phyloP scores from a whole-genome alignment of 2,113 vertebrate genomes.

The Austrofundulus limnaeus region DNA sequence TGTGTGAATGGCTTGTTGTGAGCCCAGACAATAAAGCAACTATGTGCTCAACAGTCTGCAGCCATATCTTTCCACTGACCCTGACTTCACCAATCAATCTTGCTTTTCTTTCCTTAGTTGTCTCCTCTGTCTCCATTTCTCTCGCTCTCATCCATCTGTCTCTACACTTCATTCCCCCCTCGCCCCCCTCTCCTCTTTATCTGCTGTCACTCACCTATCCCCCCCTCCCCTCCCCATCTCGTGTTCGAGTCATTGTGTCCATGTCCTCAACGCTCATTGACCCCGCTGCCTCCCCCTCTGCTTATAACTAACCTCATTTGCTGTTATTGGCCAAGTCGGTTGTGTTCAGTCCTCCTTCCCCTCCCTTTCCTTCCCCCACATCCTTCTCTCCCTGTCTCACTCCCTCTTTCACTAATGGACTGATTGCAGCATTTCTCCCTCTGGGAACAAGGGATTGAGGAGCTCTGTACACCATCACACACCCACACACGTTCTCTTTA shows the following conservation, averaged over 20 bases:
- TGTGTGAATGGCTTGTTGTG: not conserved
- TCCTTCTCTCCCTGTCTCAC: slow-evolving; percentile 40
- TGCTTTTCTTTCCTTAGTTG: slow-evolving; percentile 54
- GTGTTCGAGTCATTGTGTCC: slow-evolving; percentile 66
- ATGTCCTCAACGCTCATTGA: slow-evolving; percentile 65
- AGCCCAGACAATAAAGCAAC: slow-evolving; percentile 32
- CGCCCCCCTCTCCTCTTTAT: slow-evolving; percentile 58
- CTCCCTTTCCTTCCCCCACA: slow-evolving; percentile 4
- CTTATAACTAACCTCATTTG: slow-evolving; percentile 79
- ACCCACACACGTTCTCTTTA: slow-evolving; percentile 23
- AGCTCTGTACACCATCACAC: slow-evolving; percentile 42
- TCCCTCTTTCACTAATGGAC: slow-evolving; percentile 74
- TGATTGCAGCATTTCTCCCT: slow-evolving; percentile 77
- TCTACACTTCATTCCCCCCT: slow-evolving; percentile 45
- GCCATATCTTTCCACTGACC: slow-evolving; percentile 56
- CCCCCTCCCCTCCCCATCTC: slow-evolving; percentile 52
- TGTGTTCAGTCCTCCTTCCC: slow-evolving; percentile 60
- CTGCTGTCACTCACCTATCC: slow-evolving; percentile 65
- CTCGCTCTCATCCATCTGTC: slow-evolving; percentile 50
- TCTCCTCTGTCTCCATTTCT: slow-evolving; percentile 62
- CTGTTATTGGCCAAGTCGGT: slow-evolving; percentile 81
- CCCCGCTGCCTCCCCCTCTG: slow-evolving; percentile 45
- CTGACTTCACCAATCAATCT: slow-evolving; percentile 53
- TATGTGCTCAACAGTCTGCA: slow-evolving; percentile 49
- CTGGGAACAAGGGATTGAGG: slow-evolving; percentile 56